Evolutionary conservation across 2,113 vertebrate species (phyloP), one percentile per base, ranked within the genome.

Genomic region (Notothenia coriiceps): DNA sequence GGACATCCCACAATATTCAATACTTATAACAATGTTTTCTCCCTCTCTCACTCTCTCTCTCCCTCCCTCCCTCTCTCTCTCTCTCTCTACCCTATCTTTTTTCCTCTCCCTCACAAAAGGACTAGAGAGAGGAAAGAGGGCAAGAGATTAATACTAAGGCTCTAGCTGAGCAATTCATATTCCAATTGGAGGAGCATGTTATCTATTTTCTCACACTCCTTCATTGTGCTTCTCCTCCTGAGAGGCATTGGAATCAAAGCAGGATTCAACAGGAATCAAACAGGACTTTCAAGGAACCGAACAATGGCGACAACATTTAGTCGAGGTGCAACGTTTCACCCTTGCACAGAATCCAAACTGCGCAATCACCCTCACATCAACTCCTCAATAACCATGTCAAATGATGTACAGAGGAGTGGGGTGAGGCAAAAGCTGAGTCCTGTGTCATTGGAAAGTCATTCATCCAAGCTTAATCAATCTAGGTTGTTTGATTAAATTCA

Each of bases 1-100:
- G 93, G 92, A 95, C 93, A 92, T 93, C 91, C 93, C 91, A 94
- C 83, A 91, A 89, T 91, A 90, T 92, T 83, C 88, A 87, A 79
- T 79, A 86, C 72, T 76, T 64, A 76, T 54, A 64, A 70, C 77
- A 66, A 82, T 78, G 76, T 76, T 89, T 78, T 80, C 50, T 25
- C 25, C 25, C 25, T 25, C 25, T 25, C 25, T 55, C 67, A 57
- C 77, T 72, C 75, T 44, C 71, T 66, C 78, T 22, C 73, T 56
- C 40, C 56, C 22, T 51, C 49, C 63, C 33, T 67, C 67, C 54
- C 20, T 35, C 51, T 47, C 40, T 40, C 64, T 57, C 73, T 47
- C 64, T 61, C 22, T 59, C 47, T 67, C 10, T 66, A 29, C 66
- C 67, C 68, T 10, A 63, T 59, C 69, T 54, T 56, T 74, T 69